A percentile compares a stretch with the other conserved stretches of the same genome.
These are phyloP conservation scores for Melanargia galathea DNA, from an alignment of 2,888 invertebrate species.

Conservation along the genomic window DNA sequence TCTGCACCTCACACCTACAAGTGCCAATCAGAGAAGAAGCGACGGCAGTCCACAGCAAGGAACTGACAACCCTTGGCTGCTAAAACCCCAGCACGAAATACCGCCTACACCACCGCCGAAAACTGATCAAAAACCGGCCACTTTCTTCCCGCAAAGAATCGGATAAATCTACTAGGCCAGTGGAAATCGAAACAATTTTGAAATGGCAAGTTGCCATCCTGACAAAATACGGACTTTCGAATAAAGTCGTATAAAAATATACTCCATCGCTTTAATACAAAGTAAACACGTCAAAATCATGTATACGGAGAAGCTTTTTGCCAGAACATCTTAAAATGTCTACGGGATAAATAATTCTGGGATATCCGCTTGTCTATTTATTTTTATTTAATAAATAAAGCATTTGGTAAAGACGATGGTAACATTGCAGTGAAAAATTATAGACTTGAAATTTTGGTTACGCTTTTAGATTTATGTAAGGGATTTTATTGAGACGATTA, in stretches of 20 bases:
- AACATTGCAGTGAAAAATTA: neutral
- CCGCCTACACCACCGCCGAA: conserved; percentile 75
- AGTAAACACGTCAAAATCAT: conserved; percentile 58
- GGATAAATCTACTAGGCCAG: conserved; percentile 53
- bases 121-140: conserved; percentile 57
- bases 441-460: neutral
- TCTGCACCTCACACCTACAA: conserved; percentile 69
- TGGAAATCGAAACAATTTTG: conserved; percentile 43
- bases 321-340: conserved; percentile 35
- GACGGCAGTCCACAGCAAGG: conserved; percentile 54
- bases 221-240: conserved; percentile 62
- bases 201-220: conserved; percentile 74
- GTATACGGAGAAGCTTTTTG: conserved; percentile 51
- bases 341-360: conserved; percentile 9
- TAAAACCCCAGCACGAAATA: conserved; percentile 73
- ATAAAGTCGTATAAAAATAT: conserved; percentile 65
- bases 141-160: conserved; percentile 71
- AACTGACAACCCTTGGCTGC: conserved; percentile 61
- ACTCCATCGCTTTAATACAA: conserved; percentile 56
- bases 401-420: neutral
- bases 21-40: conserved; percentile 55
- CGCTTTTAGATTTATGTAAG: neutral
- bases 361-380: conserved; percentile 11
- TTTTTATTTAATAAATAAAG: neutral
- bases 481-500: neutral